phyloP scores from a whole-genome alignment of 2,113 vertebrate species.

The Sprattus sprattus region DNA sequence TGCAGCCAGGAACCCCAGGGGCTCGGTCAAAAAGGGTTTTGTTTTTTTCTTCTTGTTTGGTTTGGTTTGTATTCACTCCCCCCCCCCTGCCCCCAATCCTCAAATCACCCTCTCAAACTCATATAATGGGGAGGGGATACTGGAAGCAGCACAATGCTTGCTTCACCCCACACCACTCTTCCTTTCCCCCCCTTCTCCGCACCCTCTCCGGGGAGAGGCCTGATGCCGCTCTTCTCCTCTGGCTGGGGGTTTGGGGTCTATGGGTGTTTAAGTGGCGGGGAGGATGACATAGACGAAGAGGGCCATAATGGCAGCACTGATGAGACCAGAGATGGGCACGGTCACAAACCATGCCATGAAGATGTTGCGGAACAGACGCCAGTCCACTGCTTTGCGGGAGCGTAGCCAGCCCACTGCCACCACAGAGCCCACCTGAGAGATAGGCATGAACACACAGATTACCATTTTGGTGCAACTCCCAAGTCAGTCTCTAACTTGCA shows the following conservation, averaged over 20 bases:
- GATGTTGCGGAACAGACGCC: conserved; percentile 96
- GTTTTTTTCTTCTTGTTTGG: conserved; percentile 24
- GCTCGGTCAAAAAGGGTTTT: background rate
- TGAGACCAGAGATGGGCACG: conserved; percentile 90
- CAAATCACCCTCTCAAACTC: conserved; percentile 27
- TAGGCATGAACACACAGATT: background rate
- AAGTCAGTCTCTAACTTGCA: too few relatives aligned
- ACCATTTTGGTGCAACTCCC: background rate
- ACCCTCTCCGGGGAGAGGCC: conserved; percentile 22
- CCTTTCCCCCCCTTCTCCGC: conserved; percentile 19
- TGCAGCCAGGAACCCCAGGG: conserved; percentile 59
- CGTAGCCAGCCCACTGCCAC: conserved; percentile 96
- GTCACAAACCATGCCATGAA: conserved; percentile 99
- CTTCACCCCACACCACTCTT: background rate
- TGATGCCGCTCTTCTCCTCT: conserved; percentile 33
- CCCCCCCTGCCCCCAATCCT: conserved; percentile 12
- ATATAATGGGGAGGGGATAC: conserved; percentile 51
- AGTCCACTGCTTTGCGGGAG: conserved; percentile 92
- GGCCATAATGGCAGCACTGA: conserved; percentile 95
- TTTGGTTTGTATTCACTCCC: background rate
- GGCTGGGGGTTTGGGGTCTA: background rate
- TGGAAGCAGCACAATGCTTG: conserved; percentile 52
- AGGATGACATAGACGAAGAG: conserved; percentile 76
- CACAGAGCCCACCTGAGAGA: conserved; percentile 87
- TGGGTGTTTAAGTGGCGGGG: background rate